Base-by-base conservation (phyloP, 2,797 vertebrate species). In the Margarornis squamiger region DNA sequence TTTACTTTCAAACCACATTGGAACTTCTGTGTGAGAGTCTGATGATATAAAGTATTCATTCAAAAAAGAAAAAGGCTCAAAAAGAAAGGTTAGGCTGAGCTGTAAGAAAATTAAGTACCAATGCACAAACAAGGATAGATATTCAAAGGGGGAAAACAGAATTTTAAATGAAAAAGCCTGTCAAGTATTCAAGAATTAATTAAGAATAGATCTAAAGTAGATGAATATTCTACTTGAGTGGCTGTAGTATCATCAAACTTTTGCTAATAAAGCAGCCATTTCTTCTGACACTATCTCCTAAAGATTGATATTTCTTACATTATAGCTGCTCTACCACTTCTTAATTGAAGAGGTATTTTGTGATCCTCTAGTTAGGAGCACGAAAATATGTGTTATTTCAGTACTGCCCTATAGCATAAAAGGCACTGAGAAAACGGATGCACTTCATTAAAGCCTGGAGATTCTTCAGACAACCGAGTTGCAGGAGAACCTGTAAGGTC, bases 161-260 rank as follows among this genome's bases (percentile, higher is more conserved):
- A 96, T 96, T 95, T 95, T 92, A 91, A 95, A 93, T 96, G 76
- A 96, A 97, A 97, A 97, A 95, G 49, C 52, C 73, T 95, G 89
- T 90, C 80, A 95, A 73, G 81, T 48, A 92, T 83, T 96, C 80
- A 89, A 93, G 74, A 96, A 93, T 96, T 95, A 97, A 96, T 96
- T 96, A 97, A 97, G 90, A 96, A 91, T 57, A 94, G 87, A 97
- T 90, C 78, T 93, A 87, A 97, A 75, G 65, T 70, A 92, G 91
- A 97, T 88, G 78, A 96, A 94, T 94, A 94, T 63, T 95, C 67
- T 96, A 59, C 78, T 94, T 59, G 63, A 95, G 65, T 61, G 73
- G 38, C 61, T 94, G 71, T 52, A 88, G 51, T 76, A 86, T 78
- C 88, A 86, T 92, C 79, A 95, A 86, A 92, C 34, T 87, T 59